A percentile compares a stretch with the other conserved stretches of the same genome.
Evolutionary conservation across 2,797 vertebrate species (phyloP).

Genomic region (Urosaurus nigricauda): DNA sequence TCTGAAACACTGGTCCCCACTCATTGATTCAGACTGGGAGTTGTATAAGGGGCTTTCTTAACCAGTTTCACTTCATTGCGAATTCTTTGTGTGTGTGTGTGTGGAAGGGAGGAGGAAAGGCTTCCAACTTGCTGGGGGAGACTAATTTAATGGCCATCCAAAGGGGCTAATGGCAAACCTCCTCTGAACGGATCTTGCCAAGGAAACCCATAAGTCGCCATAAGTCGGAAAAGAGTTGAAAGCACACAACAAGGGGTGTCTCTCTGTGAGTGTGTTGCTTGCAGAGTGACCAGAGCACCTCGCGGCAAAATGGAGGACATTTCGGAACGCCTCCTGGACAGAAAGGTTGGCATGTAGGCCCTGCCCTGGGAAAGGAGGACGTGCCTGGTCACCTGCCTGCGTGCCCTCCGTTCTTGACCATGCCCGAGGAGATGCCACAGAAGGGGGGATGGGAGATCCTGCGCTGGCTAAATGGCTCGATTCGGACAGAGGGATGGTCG

Average conservation of each 20-base stretch:
- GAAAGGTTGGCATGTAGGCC: too few species aligned
- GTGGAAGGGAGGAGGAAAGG: background rate
- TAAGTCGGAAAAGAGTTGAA: too few species aligned
- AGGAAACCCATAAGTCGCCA: too few species aligned
- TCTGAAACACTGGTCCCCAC: background rate
- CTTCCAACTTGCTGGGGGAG: background rate
- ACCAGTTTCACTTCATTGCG: background rate
- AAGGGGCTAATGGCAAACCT: background rate
- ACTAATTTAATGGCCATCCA: background rate
- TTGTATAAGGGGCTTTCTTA: too few species aligned
- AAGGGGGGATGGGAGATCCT: background rate
- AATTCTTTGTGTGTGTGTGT: background rate
- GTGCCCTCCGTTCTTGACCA: background rate
- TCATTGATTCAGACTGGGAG: background rate
- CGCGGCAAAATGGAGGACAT: too few species aligned
- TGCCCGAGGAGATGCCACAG: background rate
- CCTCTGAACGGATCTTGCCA: too few species aligned
- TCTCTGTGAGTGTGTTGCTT: too few species aligned
- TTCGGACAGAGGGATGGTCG: background rate
- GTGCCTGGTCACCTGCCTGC: too few species aligned
- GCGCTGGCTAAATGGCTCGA: background rate
- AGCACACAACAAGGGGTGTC: too few species aligned
- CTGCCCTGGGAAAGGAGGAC: too few species aligned
- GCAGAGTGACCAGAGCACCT: too few species aligned
- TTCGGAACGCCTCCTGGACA: too few species aligned